Evolutionary conservation across 2,888 invertebrate species (phyloP).

Genomic region (Loripinus fragilis): DNA sequence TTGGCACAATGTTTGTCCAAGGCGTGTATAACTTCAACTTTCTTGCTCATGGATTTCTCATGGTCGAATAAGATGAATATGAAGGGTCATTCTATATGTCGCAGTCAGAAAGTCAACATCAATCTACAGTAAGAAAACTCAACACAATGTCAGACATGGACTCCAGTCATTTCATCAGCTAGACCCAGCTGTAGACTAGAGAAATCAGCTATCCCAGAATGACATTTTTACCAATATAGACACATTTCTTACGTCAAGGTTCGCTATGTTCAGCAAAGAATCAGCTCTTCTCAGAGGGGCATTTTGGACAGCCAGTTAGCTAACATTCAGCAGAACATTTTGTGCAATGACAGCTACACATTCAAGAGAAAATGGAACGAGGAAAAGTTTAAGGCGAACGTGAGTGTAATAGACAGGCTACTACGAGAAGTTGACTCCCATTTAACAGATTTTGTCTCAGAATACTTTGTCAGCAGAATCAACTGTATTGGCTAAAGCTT

Average conservation of each 20-base stretch:
- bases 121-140: no score
- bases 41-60: no score
- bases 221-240: background rate
- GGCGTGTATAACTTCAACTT: no score
- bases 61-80: no score
- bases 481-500: background rate
- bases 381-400: background rate
- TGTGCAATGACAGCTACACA: background rate
- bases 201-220: background rate
- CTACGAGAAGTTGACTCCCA: background rate
- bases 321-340: slow-evolving; percentile 8
- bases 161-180: background rate
- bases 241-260: background rate
- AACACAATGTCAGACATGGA: no score
- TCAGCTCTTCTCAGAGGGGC: background rate
- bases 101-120: no score
- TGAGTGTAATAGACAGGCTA: background rate
- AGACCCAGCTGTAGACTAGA: background rate
- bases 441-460: background rate
- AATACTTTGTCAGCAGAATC: background rate
- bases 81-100: no score
- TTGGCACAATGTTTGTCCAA: no score
- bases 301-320: background rate
- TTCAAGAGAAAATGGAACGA: slow-evolving; percentile 4
- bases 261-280: background rate